Conservation (phyloP, 2,797 vertebrate genomes). For the Tarsius wallacei region DNA sequence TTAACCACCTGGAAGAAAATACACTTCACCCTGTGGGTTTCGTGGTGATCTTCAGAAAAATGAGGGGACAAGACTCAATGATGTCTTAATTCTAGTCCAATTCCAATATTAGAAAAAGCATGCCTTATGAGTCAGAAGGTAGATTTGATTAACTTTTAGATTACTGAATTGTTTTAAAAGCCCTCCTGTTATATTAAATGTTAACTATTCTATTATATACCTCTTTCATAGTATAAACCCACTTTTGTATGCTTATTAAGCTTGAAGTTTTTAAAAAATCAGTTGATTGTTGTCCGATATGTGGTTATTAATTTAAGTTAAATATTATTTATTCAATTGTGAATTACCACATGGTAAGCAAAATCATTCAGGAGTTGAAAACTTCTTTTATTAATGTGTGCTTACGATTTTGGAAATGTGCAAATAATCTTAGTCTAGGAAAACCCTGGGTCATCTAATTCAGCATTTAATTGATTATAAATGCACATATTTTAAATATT, state of each 20-base stretch:
- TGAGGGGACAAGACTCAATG: not conserved
- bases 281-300: slow-evolving; percentile 51
- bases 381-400: slow-evolving; percentile 16
- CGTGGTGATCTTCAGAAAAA: slow-evolving; percentile 53
- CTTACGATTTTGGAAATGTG: not conserved
- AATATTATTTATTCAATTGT: slow-evolving; percentile 70
- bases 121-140: not conserved
- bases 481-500: not conserved
- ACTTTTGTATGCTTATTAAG: slow-evolving; percentile 45
- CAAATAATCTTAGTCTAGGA: not conserved
- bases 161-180: slow-evolving; percentile 48
- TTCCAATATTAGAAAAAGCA: slow-evolving; percentile 33
- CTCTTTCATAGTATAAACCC: slow-evolving; percentile 37
- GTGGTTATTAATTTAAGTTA: slow-evolving; percentile 71
- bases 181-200: not conserved
- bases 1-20: not conserved
- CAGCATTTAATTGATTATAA: not conserved
- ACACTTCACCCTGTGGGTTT: not conserved
- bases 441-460: not conserved
- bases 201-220: slow-evolving; percentile 50
- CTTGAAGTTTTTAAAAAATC: not conserved
- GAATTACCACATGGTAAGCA: not conserved
- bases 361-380: slow-evolving; percentile 59
- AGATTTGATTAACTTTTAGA: slow-evolving; percentile 20
- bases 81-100: slow-evolving; percentile 8